A percentile compares a stretch with the other conserved stretches of the same genome.
Conservation (phyloP, 2,113 vertebrate species). For the Caretta caretta region DNA sequence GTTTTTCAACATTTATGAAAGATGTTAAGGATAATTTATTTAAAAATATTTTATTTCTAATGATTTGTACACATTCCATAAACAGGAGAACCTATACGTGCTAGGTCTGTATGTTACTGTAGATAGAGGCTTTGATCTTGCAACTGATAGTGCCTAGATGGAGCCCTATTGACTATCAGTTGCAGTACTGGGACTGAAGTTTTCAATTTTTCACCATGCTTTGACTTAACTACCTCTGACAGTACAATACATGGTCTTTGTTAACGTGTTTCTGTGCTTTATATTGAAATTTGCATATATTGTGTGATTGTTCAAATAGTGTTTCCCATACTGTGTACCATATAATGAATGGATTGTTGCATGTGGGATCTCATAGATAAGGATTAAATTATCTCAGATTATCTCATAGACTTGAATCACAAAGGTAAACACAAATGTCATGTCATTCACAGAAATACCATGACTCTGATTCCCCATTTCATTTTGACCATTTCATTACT, state of each 20-base stretch:
- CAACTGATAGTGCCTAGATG: not conserved
- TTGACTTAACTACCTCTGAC: conserved; percentile 3
- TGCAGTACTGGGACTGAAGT: not conserved
- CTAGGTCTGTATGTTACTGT: not conserved
- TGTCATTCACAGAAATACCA: not conserved
- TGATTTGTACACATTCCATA: not conserved
- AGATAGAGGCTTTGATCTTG: not conserved
- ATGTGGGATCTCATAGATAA: not conserved
- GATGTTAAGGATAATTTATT: not conserved
- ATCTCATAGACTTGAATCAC: not conserved
- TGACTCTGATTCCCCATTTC: not conserved
- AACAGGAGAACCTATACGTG: not conserved
- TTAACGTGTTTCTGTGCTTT: not conserved
- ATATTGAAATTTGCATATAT: conserved; percentile 14
- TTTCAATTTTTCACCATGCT: conserved; percentile 29
- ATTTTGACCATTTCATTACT: not conserved
- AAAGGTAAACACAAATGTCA: not conserved
- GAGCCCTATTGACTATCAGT: too few species aligned
- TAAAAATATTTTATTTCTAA: not conserved
- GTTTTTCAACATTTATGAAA: not conserved
- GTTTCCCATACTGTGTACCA: not conserved
- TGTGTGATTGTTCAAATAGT: not conserved
- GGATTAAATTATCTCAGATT: conserved; percentile 26
- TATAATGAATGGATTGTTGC: not conserved
- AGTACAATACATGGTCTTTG: not conserved